These are phyloP conservation scores for Melierax canorus DNA, from an alignment of 2,113 vertebrate species.

Conservation along the genomic window DNA sequence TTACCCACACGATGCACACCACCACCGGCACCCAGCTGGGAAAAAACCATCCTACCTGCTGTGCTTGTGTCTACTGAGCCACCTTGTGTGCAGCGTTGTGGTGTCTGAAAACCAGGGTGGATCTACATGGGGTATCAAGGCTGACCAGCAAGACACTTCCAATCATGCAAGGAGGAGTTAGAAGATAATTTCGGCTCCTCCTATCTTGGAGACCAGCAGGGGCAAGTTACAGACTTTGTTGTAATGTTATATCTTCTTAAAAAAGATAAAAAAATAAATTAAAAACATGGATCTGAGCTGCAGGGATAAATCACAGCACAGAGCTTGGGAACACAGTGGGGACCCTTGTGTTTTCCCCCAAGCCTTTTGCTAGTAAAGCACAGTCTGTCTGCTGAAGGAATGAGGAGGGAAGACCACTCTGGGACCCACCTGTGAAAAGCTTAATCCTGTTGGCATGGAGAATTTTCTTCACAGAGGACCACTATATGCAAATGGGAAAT, in stretches of 20 bases:
- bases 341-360: neutral
- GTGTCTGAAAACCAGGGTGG: neutral
- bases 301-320: neutral
- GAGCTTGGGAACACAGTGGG: neutral
- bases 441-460: neutral
- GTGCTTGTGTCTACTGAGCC: neutral
- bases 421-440: neutral
- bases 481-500: neutral
- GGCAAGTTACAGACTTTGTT: neutral
- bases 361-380: neutral
- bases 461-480: neutral
- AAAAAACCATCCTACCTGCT: neutral
- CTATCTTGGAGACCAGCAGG: neutral
- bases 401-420: neutral
- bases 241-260: neutral
- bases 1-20: neutral
- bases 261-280: neutral
- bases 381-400: neutral
- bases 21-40: neutral
- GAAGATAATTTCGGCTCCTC: neutral
- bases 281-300: neutral
- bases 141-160: neutral
- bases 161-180: neutral
- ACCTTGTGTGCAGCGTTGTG: accelerated
- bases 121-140: accelerated